Evolutionary conservation across 2,113 vertebrate genomes (phyloP).

Genomic region (Illadopsis cleaveri): DNA sequence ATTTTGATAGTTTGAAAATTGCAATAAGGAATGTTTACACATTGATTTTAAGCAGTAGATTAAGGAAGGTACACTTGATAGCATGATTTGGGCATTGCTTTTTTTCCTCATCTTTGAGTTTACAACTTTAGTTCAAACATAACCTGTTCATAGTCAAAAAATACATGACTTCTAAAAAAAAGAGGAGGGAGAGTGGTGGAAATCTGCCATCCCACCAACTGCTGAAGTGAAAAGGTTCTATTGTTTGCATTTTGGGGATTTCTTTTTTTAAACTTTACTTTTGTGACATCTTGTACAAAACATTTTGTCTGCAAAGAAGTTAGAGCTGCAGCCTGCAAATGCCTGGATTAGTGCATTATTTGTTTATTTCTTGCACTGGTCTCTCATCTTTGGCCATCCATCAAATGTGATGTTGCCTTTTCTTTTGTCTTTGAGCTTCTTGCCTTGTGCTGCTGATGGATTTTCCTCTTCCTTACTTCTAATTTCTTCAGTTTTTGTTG

Average conservation of each 20-base stretch:
- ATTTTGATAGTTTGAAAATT: background rate
- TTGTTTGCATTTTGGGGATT: background rate
- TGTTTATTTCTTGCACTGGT: background rate
- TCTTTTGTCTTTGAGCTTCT: background rate
- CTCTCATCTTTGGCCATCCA: background rate
- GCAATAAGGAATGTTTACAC: background rate
- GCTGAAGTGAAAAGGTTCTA: background rate
- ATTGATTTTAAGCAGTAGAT: background rate
- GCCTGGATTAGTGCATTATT: background rate
- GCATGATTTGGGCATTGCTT: background rate
- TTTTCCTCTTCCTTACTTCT: background rate
- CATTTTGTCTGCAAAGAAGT: background rate
- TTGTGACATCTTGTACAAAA: background rate
- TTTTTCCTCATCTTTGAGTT: background rate
- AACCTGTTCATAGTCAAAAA: background rate
- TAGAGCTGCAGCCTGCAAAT: background rate
- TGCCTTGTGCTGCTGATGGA: background rate
- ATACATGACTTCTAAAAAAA: background rate
- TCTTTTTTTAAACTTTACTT: background rate
- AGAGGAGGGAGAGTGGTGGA: too few species aligned
- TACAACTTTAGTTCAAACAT: background rate
- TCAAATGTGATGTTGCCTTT: background rate
- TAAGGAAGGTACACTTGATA: background rate
- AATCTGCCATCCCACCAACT: accelerated
- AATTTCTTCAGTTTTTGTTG: background rate